Base-by-base conservation (phyloP, 2,888 invertebrate genomes). In the Serrognathus titanus region DNA sequence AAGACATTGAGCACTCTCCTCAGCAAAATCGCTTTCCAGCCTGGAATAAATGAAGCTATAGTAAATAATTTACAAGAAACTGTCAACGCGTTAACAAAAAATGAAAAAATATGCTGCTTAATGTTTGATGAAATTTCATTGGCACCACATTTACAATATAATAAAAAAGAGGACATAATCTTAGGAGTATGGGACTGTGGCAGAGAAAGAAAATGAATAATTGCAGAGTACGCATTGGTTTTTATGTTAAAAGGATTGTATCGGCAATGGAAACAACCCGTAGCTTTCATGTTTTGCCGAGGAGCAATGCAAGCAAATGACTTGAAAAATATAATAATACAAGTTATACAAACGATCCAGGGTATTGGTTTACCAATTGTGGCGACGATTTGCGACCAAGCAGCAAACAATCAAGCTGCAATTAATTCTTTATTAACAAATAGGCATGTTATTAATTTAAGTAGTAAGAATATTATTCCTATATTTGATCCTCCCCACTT, bases 231-330 rank as follows among this genome's bases (percentile, higher is more conserved):
- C 55, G 55, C 46, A 7, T 51, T 49, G 37, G 55, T 58, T 37
- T 59, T 59, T 43, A 57, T 59, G 54, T 8, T 57, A 10, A 53
- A 51, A 20, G 54, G 59, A 2, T 45, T 59, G 10, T 20, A 13
- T 51, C 41, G 38, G 1, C 50, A 59, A 13, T 57, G 56, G 59
- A 59, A 59, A 13, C 57, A 59, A 20, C 51, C 59, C 9, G 8
- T 57, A 10, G 41, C 37, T 6, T 59, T 43, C 41, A 47, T 48
- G 6, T 59, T 59, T 39, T 48, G 24, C 12, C 31, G 12, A 12
- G 48, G 48, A 36, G 31, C 56, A 16, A 53, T 45, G 20, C 56
- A 47, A 16, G 16, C 16, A 16, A 16, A 16, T 16, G 16, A 16
- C 2, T 16, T 16, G 16, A 16, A 16, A 16, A 16, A 16, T 16